Evolutionary conservation across 2,797 vertebrate species (phyloP), one percentile per base, ranked within the genome.

Genomic region (Anomalospiza imberbis): DNA sequence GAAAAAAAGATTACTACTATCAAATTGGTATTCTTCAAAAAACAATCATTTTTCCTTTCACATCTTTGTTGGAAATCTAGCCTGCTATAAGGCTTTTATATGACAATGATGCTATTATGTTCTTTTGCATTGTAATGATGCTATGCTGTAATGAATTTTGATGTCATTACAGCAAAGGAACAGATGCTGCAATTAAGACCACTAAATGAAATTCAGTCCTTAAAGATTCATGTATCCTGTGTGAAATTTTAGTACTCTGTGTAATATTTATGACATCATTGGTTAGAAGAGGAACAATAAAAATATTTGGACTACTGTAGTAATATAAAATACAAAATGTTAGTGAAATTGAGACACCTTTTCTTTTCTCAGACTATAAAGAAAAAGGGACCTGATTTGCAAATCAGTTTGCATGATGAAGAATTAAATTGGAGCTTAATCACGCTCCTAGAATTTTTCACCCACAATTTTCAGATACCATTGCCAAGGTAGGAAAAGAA

Each of bases 151-250:
- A 92, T 94, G 86, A 88, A 91, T 96, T 95, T 95, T 92, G 72
- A 86, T 93, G 82, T 75, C 68, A 20, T 77, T 93, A 91, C 47
- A 88, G 50, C 54, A 91, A 83, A 66, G 40, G 40, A 92, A 91
- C 91, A 95, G 93, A 95, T 95, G 92, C 32, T 92, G 58, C 89
- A 93, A 81, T 95, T 91, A 95, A 88, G 65, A 83, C 4, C 38
- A 68, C 44, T 91, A 92, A 88, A 88, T 80, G 62, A 28, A 83
- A 85, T 77, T 72, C 54, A 66, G 20, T 51, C 47, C 65, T 88
- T 91, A 75, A 89, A 92, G 72, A 83, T 62, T 55, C 44, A 66
- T 60, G 60, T 26, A 72, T 60, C 17, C 26, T 34, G 1, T 83
- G 36, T 72, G 62, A 91, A 89, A 95, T 88, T 63, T 83, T 89